A percentile compares a stretch with the other conserved stretches of the same genome.
phyloP scores from a whole-genome alignment of 2,113 vertebrate species.

The Pelobates fuscus region DNA sequence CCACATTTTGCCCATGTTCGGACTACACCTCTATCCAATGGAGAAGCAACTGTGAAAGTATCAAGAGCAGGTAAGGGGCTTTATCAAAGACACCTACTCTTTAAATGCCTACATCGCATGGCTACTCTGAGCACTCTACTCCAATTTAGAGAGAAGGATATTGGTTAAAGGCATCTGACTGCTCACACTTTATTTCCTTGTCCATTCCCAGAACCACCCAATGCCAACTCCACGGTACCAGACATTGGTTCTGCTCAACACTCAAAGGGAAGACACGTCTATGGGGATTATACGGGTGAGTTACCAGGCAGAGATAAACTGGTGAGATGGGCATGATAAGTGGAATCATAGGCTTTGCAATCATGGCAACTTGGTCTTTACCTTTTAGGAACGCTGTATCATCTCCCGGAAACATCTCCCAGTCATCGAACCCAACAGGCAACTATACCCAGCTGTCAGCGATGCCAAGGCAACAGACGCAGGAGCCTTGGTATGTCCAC shows the following conservation, averaged over 20 bases:
- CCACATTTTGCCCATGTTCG: neutral
- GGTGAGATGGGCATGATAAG: neutral
- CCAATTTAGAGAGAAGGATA: too few species aligned
- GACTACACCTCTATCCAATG: neutral
- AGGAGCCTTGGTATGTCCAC: neutral
- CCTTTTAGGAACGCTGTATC: constrained; percentile 10
- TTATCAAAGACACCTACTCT: too few species aligned
- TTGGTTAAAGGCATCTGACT: too few species aligned
- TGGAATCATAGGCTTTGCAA: neutral
- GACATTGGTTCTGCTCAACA: neutral
- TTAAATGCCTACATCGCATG: too few species aligned
- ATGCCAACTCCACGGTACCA: neutral
- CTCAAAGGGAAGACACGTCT: neutral
- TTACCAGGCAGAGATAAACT: too few species aligned
- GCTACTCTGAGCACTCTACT: too few species aligned
- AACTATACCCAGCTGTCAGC: neutral
- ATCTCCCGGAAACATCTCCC: neutral
- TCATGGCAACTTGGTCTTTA: neutral
- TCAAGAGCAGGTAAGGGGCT: neutral
- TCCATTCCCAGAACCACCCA: too few species aligned
- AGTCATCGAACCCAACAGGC: neutral
- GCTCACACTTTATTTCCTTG: too few species aligned
- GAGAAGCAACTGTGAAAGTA: neutral
- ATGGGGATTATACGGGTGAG: constrained; percentile 30
- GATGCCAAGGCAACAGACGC: constrained; percentile 7